Evolutionary conservation across 2,113 vertebrate species (phyloP), one percentile per base, ranked within the genome.

Genomic region (Motacilla alba): DNA sequence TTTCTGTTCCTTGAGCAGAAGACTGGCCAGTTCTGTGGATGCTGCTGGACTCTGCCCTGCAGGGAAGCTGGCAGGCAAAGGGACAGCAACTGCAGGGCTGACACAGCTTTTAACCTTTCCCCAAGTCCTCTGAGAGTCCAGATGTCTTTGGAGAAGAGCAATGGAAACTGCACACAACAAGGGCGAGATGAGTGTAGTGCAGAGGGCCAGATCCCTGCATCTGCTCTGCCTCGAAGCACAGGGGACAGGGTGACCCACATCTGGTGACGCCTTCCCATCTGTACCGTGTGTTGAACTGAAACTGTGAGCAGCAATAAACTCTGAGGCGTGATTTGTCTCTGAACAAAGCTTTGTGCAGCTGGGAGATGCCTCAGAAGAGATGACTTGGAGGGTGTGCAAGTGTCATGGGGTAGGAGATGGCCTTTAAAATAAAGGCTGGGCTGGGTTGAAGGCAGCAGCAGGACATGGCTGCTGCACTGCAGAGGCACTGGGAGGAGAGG

Each of bases 51-150:
- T 95, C 26, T 92, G 66, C 85, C 73, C 76, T 90, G 53, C 56
- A 50, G 88, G 73, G 73, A 86, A 96, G 52, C 93, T 96, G 56
- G 41, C 90, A 94, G 76, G 64, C 49, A 92, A 70, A 79, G 21
- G 41, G 26, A 87, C 87, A 92, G 56, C 68, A 46, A 89, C 64
- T 81, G 83, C 44, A 72, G 64, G 56, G 72, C 37, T 90, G 72
- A 92, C 64, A 68, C 37, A 64, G 56, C 90, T 92, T 92, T 96
- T 96, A 90, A 90, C 88, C 76, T 92, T 93, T 88, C 24, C 52
- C 53, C 0, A 7, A 75, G 90, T 92, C 60, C 80, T 89, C 52
- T 33, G 85, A 90, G 82, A 92, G 35, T 5, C 90, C 92, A 93
- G 79, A 94, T 83, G 80, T 90, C 86, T 83, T 90, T 72, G 39